Evolutionary conservation across 92 coral and sea anemone species (phyloP), one percentile per base, ranked within the genome.

Genomic region (Palythoa caribaeorum): DNA sequence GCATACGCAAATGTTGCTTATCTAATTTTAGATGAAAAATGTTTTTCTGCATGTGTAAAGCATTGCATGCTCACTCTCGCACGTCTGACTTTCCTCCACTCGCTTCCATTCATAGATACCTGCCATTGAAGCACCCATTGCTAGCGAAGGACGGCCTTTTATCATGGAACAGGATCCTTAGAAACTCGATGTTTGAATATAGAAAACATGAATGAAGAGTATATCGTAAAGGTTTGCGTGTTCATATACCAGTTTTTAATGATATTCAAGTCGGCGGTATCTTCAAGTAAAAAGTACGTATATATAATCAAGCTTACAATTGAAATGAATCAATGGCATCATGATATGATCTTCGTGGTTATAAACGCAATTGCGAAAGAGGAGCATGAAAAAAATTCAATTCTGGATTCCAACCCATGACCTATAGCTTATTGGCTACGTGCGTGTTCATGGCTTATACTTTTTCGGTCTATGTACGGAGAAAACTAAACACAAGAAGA

Each of bases 41-140:
- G n/a, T 2, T 15, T 59, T 28, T 52, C 9, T 9, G 28, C 28
- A 20, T 35, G 47, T 68, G 70, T 16, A 19, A 73, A 78, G 1
- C 59, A 68, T 11, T 51, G 35, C 83, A 78, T 38, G 51, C 38
- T 52, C 83, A 78, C 83, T 3, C 55, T 36, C 83, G 83, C 51
- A 57, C 83, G 83, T 77, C 83, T 78, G 68, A 78, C 48, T 57
- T 60, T 78, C 38, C 71, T 19, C 38, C 37, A 75, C 35, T 38
- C 47, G 40, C 71, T 78, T 78, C 38, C 83, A 57, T 19, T 39
- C 52, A 35, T 78, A 78, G 83, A 78, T 54, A 54, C 68, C 70
- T 11, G 83, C 71, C 50, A 57, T 73, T 44, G 48, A 73, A 15
- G 78, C 36, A 53, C 15, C 39, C 53, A 53, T 39, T 40, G 54